Conservation (phyloP, 1,140 invertebrate species). For the Macrosteles quadrilineatus region DNA sequence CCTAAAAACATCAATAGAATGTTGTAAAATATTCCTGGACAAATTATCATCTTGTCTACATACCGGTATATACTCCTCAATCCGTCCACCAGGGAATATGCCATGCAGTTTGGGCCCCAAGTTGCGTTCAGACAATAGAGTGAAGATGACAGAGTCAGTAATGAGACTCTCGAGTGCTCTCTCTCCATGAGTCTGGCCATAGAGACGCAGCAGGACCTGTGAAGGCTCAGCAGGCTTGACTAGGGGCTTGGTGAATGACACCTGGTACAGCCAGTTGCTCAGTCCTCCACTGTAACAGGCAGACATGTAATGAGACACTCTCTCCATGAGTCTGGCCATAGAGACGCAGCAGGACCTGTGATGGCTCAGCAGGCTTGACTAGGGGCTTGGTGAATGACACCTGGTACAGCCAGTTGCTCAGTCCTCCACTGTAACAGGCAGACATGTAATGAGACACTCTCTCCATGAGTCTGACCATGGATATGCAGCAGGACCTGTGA, state of each 20-base stretch:
- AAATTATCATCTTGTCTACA: too few species aligned
- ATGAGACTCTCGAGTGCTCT: constrained; percentile 81
- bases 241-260: constrained; percentile 62
- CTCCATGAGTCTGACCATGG: constrained; percentile 88
- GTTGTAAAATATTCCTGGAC: too few species aligned
- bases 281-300: constrained; percentile 69
- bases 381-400: constrained; percentile 64
- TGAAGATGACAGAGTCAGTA: constrained; percentile 95
- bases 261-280: constrained; percentile 81
- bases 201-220: constrained; percentile 85
- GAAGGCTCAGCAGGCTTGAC: constrained; percentile 51
- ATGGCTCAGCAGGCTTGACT: constrained; percentile 51
- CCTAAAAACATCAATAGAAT: too few species aligned
- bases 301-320: too few species aligned
- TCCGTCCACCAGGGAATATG: constrained; percentile 91
- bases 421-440: constrained; percentile 67
- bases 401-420: constrained; percentile 82
- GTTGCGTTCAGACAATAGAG: constrained; percentile 86
- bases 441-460: too few species aligned
- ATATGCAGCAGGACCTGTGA: constrained; percentile 81
- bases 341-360: constrained; percentile 80
- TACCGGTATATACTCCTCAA: constrained; percentile 96
- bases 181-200: constrained; percentile 88
- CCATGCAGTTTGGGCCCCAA: constrained; percentile 95
- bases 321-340: constrained; percentile 91